Evolutionary conservation across 2,113 vertebrate species (phyloP).

Genomic region (Mesitornis unicolor): DNA sequence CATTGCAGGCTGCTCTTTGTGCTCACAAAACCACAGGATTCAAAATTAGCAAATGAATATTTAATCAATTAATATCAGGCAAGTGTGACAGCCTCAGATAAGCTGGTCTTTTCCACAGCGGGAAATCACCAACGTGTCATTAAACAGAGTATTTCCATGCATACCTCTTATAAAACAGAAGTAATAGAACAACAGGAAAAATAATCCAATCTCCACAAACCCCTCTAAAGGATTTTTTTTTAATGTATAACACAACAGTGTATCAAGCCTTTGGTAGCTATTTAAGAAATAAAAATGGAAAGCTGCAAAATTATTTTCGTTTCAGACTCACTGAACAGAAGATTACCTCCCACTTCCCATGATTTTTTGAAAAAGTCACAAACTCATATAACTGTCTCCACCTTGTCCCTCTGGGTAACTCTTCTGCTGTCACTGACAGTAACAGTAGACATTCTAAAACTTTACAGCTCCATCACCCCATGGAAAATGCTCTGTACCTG

Average conservation of each 20-base stretch:
- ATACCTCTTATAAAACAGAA: not conserved
- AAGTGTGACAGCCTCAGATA: conserved; percentile 42
- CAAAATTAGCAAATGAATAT: conserved; percentile 29
- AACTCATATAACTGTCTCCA: not conserved
- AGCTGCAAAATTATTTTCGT: not conserved
- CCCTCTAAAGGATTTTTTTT: not conserved
- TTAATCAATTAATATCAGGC: conserved; percentile 56
- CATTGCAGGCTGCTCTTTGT: not conserved
- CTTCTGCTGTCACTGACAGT: not conserved
- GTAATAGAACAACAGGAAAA: not conserved
- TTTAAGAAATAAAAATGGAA: not conserved
- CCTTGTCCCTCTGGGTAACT: not conserved
- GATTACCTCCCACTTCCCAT: not conserved
- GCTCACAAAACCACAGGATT: not conserved
- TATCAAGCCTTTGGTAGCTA: not conserved
- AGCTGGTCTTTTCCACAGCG: not conserved
- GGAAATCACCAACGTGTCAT: not conserved
- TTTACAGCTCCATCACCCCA: not conserved
- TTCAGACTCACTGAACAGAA: not conserved
- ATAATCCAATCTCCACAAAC: not conserved
- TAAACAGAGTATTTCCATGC: not conserved
- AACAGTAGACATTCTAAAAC: not conserved
- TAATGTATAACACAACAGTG: not conserved
- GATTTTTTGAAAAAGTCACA: accelerated
- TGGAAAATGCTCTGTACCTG: accelerated